These are phyloP conservation scores for Equus quagga DNA, from an alignment of 2,113 vertebrate species.

Conservation along the genomic window DNA sequence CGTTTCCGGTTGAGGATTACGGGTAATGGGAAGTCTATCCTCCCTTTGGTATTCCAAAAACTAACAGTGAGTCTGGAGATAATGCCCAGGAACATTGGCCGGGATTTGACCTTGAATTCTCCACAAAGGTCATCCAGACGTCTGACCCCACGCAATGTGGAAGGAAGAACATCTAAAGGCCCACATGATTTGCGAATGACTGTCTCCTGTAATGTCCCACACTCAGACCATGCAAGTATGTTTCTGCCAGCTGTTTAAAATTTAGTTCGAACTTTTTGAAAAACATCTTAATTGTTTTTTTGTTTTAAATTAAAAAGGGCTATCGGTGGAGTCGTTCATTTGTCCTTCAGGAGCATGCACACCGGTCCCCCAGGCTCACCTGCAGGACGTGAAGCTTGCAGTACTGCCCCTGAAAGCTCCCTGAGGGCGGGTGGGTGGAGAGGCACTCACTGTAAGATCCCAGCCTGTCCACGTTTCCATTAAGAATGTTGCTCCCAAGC, in stretches of 20 bases:
- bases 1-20: background rate
- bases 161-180: background rate
- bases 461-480: constrained; percentile 89
- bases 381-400: constrained; percentile 90
- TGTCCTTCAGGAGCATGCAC: accelerated
- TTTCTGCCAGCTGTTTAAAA: background rate
- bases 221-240: background rate
- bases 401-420: constrained; percentile 89
- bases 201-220: background rate
- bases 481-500: constrained; percentile 89
- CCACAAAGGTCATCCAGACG: background rate
- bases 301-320: background rate
- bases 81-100: background rate
- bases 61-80: background rate
- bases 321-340: accelerated
- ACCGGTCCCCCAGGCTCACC: constrained; percentile 74
- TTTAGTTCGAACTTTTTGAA: background rate
- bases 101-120: background rate
- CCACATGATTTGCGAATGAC: background rate
- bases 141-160: background rate
- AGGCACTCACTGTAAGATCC: constrained; percentile 89
- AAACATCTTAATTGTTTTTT: background rate
- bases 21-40: background rate
- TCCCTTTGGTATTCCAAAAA: background rate
- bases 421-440: constrained; percentile 75